Conservation (phyloP, 2,888 invertebrate genomes). For the Drosophila meridiana region DNA sequence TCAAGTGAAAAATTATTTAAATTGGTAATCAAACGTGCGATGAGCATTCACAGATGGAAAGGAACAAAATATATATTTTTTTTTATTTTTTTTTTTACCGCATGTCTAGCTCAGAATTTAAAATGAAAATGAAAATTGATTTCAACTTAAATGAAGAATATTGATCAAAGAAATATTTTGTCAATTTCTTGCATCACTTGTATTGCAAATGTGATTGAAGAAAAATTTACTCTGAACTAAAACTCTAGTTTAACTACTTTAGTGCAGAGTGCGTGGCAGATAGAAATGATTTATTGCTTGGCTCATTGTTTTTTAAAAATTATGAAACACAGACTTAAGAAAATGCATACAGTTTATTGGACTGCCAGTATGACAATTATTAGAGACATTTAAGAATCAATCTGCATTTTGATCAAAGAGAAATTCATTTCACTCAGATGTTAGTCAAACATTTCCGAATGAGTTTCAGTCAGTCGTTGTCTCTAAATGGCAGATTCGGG, state of each 20-base stretch:
- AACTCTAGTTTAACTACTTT: background rate
- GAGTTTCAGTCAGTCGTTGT: background rate
- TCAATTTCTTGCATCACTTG: background rate
- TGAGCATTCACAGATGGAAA: conserved; percentile 25
- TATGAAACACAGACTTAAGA: background rate
- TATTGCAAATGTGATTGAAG: background rate
- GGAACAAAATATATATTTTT: conserved; percentile 34
- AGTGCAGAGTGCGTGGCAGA: background rate
- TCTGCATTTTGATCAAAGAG: no score
- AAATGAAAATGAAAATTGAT: conserved; percentile 72
- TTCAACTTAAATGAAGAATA: conserved; percentile 51
- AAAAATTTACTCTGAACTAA: background rate
- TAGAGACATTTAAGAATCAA: no score
- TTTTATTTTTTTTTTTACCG: conserved; percentile 34
- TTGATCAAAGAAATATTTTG: conserved; percentile 56
- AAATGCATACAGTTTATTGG: background rate
- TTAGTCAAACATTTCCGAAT: no score
- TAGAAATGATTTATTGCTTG: background rate
- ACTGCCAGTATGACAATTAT: background rate
- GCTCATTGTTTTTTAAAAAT: no score
- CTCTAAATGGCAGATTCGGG: no score
- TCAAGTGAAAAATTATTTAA: conserved; percentile 80
- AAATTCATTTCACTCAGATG: no score
- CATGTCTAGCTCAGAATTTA: conserved; percentile 42
- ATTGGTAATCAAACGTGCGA: conserved; percentile 75